Conservation (phyloP, 1,140 invertebrate species). For the Paramacrobiotus metropolitanus region DNA sequence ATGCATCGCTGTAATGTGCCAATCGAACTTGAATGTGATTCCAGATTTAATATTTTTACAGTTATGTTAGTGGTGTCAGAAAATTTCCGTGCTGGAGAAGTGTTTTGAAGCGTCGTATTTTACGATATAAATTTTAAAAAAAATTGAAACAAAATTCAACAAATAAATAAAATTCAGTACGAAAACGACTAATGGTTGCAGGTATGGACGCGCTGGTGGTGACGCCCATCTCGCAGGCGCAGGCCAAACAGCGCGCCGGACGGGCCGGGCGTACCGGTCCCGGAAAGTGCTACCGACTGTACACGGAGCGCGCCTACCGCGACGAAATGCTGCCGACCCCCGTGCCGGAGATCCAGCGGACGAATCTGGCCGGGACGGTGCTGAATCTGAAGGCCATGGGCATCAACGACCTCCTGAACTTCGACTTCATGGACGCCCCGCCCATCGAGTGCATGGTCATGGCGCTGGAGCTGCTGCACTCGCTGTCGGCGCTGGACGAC, state of each 20-base stretch:
- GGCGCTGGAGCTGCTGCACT: conserved; percentile 88
- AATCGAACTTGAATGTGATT: no score
- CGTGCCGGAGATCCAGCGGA: conserved; percentile 96
- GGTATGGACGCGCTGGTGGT: conserved; percentile 98
- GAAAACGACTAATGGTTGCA: no score
- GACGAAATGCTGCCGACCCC: conserved; percentile 97
- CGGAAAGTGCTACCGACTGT: conserved; percentile 90
- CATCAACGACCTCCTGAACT: conserved; percentile 96
- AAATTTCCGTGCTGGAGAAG: no score
- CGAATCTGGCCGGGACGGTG: conserved; percentile 83
- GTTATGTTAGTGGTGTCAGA: no score
- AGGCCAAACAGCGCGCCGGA: conserved; percentile 88
- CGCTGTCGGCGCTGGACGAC: conserved; percentile 82
- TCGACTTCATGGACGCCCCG: conserved; percentile 99
- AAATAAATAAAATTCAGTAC: no score
- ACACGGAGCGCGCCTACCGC: conserved; percentile 87
- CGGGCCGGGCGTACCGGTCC: conserved; percentile 87
- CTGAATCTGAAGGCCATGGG: conserved; percentile 97
- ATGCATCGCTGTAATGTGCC: no score
- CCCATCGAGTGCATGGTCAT: conserved; percentile 85
- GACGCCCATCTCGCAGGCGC: conserved; percentile 93
- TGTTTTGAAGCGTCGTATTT: no score
- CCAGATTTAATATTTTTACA: no score
- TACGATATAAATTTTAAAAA: no score
- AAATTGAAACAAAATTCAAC: no score